Base-by-base conservation (phyloP, 2,888 invertebrate species). In the Ellobium chinense region DNA sequence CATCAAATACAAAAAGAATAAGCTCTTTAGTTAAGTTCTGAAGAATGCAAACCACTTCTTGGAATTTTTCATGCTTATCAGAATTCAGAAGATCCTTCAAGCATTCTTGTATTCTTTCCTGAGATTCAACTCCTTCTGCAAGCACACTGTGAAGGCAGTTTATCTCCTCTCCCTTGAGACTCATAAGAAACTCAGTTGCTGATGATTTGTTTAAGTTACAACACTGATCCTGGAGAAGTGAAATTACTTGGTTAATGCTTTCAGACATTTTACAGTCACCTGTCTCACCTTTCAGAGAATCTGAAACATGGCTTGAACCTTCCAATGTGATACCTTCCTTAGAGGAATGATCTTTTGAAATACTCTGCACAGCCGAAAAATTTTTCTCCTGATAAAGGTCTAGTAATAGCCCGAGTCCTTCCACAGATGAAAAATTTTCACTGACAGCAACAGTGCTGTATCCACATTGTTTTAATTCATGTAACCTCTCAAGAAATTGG, bases 401-500 rank as follows among this genome's bases (percentile, higher is more conserved):
- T 1, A 74, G 31, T 46, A 74, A 46, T 18, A 9, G 1, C 18
- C 37, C 37, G 0, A 74, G n/a, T 31, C 74, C 63, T 37, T 74
- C 74, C 7, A 29, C 27, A n/a, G 74, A 62, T 29, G 63, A 31
- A 63, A 31, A 74, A 27, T 3, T n/a, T 27, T 74, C 74, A 12
- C 21, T 39, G 9, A 34, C 31, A 18, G 29, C 24, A 62, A 27
- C 46, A 63, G 3, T 18, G 24, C 31, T 54, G 12, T 29, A 39
- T 21, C 63, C 74, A 7, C 36, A 29, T 39, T 14, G 21, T 14
- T 46, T 63, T 14, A 74, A 21, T 1, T 18, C 14, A 24, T 63
- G 39, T n/a, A 74, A 46, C 39, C 74, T 63, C 29, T 74, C 63
- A 31, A 39, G 21, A 27, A 74, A 74, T 2, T 39, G 29, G 21